These are phyloP conservation scores for Lepus timidus DNA, from an alignment of 2,113 vertebrate genomes.

Conservation along the genomic window DNA sequence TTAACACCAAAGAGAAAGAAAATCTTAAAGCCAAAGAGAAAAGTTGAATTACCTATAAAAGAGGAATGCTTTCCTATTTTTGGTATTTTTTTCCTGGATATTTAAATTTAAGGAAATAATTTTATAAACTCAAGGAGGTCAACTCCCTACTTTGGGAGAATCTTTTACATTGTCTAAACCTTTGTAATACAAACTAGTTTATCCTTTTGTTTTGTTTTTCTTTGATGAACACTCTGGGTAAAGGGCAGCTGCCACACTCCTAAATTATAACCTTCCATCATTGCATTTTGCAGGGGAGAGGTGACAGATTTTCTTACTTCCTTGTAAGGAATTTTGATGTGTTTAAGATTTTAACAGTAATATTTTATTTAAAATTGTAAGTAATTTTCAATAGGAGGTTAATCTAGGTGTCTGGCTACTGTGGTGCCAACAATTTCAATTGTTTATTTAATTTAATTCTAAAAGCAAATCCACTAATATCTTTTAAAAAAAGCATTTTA, in stretches of 20 bases:
- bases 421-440: not conserved
- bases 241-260: not conserved
- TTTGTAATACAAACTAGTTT: not conserved
- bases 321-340: not conserved
- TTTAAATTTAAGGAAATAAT: too few species aligned
- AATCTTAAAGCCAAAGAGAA: too few species aligned
- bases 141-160: too few species aligned
- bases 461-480: not conserved
- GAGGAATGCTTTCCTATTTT: too few species aligned
- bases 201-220: not conserved
- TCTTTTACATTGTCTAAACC: not conserved
- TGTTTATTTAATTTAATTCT: conserved; percentile 18
- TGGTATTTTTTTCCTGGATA: too few species aligned
- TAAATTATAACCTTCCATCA: not conserved
- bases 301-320: not conserved
- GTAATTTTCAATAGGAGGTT: not conserved
- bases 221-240: not conserved
- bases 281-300: not conserved
- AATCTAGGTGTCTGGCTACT: not conserved
- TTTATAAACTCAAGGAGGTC: too few species aligned
- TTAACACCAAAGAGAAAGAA: too few species aligned
- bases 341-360: not conserved
- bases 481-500: conserved; percentile 22
- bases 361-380: not conserved
- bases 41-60: too few species aligned